Base-by-base conservation (phyloP, 1,140 invertebrate species). In the Nomia melanderi region DNA sequence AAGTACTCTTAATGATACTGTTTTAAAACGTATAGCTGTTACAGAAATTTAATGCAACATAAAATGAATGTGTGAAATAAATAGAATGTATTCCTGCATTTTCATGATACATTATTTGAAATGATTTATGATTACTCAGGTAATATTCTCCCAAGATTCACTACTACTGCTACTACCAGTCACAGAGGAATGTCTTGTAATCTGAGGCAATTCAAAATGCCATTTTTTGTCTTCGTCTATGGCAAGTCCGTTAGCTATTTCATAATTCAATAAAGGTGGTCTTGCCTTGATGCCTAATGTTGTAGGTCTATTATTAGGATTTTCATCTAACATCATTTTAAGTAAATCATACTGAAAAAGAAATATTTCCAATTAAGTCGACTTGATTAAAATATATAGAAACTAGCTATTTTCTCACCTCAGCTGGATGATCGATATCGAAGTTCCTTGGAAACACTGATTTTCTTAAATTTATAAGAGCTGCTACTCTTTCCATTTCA, bases 401-500 rank as follows among this genome's bases (percentile, higher is more conserved):
- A 41, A 29, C 33, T 5, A 54, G 27, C n/a, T 20, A 71, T 56
- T 76, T 25, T 36, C 83, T 90, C 93, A 97, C 96, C 94, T 98
- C 96, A 59, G 94, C 90, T 11, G 94, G 93, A 93, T 95, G 94
- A 54, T 94, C 90, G 0, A 91, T 85, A 1, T 89, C 85, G 90
- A 98, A 98, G 39, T 94, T 88, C 20, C 92, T 78, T 0, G 97
- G 97, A 90, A 96, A 97, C n/a, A 92, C 90, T 6, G 94, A 93
- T 47, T 94, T 93, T 47, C 95, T 93, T 8, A 97, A 89, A 66
- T 93, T 90, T 50, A 93, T 92, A 11, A 97, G 88, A 23, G 94
- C 94, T 33, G 91, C 88, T 41, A 96, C 93, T 64, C 98, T 93
- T 93, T 99, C 98, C 94, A 98, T 97, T 90, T 97, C 95, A 0